Base-by-base conservation (phyloP, 2,797 vertebrate species). In the Microchirus variegatus region DNA sequence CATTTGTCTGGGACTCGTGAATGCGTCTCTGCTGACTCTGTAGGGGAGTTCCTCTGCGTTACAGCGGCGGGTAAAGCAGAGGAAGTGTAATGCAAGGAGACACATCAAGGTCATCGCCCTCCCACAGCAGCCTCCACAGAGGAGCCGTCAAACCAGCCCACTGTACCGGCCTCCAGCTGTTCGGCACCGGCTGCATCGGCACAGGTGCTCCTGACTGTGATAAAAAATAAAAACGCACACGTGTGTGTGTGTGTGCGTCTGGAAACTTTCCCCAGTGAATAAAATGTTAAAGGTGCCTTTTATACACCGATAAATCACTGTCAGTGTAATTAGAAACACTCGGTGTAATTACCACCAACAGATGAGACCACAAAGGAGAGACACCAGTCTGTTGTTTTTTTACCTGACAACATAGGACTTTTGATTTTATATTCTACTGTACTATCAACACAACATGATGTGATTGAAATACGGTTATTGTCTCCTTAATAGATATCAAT, bases 11-110 rank as follows among this genome's bases (percentile, higher is more conserved):
- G 63, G 53, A 69, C 60, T 80, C 83, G 82, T 85, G 83, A 84
- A 82, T 84, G 84, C 77, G 81, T 88, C 86, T 78, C 61, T 37
- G 67, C 68, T 70, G 76, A 81, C 73, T 66, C 64, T 59, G 61
- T 64, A 41, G 71, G 26, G 47, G 56, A 72, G 57, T 72, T 18
- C 63, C 70, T 78, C 82, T 60, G 64, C 17, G 67, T 78, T 74
- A 69, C 75, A 71, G 67, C 45, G 63, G 22, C n/a, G 22, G 22
- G 22, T 77, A 80, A 87, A 66, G 72, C 81, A 80, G 59, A 9
- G 49, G 67, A 66, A 59, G 65, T 74, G 53, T 81, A 85, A 87
- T 78, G 59, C 38, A 42, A 66, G 70, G 66, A 83, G 83, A 87
- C 85, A 16, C 37, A 52, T 86, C 63, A 87, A 90, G 86, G 88